Base-by-base conservation (phyloP, 2,113 vertebrate species). In the Percina caprodes region DNA sequence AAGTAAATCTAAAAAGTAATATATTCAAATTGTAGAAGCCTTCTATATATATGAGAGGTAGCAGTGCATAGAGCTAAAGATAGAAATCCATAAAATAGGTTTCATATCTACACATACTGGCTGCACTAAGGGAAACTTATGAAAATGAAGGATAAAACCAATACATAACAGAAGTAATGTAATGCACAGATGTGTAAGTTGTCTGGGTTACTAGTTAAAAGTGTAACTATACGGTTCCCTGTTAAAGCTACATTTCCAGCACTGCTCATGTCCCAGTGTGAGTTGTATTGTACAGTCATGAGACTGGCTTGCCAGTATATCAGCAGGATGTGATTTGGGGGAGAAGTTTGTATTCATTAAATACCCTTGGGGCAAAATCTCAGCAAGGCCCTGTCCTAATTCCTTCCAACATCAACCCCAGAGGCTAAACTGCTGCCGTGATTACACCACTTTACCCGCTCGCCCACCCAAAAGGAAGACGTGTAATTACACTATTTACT, bases 401-500 rank as follows among this genome's bases (percentile, higher is more conserved):
- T 91, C 75, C 80, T 58, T 85, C 77, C 77, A 85, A 84, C 89
- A 85, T 89, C 86, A 77, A 48, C 66, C 85, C 86, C 84, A 51
- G 79, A 69, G 90, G 86, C 87, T 85, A 65, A 82, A 52, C 60
- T 15, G 78, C 74, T 76, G 90, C 79, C 82, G 74, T 91, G 88
- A 94, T 93, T 90, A 90, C 65, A 86, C 65, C 86, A 91, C 91
- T 93, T 93, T 90, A 79, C 69, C 84, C 79, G 23, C 86, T 89
- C 77, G 48, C 83, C 90, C 85, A 69, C 77, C 90, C 86, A 79
- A 83, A 80, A 93, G 92, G 93, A 92, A 94, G 89, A 90, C 83
- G 14, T 86, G 87, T 91, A 93, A 93, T 94, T 87, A 92, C 81
- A 60, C 77, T 90, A 74, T 93, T 93, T 93, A 91, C 89, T 77